phyloP scores from a whole-genome alignment of 2,797 vertebrate genomes.

The Peromyscus aztecus region DNA sequence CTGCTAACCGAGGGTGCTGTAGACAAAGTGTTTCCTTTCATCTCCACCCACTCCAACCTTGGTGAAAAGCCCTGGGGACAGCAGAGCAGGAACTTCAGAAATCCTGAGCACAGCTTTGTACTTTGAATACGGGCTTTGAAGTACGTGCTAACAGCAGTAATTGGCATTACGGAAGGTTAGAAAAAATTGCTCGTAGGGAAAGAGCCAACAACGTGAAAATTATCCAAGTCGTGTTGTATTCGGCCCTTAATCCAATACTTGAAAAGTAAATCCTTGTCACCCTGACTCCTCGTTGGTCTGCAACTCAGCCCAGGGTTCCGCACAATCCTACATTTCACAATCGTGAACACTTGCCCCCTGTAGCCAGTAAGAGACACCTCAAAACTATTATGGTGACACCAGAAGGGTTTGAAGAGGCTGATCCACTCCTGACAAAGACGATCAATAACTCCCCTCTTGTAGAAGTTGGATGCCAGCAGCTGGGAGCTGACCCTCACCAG shows the following conservation, averaged over 20 bases:
- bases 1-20: background rate
- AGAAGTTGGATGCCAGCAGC: background rate
- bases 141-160: slow-evolving; percentile 57
- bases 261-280: slow-evolving; percentile 66
- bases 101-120: slow-evolving; percentile 26
- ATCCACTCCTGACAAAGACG: fast-evolving
- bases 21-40: slow-evolving; percentile 38
- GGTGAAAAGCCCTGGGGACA: slow-evolving; percentile 42
- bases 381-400: background rate
- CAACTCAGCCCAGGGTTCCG: background rate
- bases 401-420: background rate
- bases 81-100: slow-evolving; percentile 47
- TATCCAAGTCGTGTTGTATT: slow-evolving; percentile 67
- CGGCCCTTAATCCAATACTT: slow-evolving; percentile 56
- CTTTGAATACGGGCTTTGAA: slow-evolving; percentile 73
- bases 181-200: slow-evolving; percentile 66
- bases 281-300: slow-evolving; percentile 13
- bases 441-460: background rate
- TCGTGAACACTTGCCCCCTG: background rate
- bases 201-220: slow-evolving; percentile 75
- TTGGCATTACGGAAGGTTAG: slow-evolving; percentile 69
- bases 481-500: background rate
- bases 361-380: background rate
- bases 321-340: fast-evolving
- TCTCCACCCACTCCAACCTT: slow-evolving; percentile 56